phyloP scores from a whole-genome alignment of 2,888 invertebrate species.

The Syritta pipiens region DNA sequence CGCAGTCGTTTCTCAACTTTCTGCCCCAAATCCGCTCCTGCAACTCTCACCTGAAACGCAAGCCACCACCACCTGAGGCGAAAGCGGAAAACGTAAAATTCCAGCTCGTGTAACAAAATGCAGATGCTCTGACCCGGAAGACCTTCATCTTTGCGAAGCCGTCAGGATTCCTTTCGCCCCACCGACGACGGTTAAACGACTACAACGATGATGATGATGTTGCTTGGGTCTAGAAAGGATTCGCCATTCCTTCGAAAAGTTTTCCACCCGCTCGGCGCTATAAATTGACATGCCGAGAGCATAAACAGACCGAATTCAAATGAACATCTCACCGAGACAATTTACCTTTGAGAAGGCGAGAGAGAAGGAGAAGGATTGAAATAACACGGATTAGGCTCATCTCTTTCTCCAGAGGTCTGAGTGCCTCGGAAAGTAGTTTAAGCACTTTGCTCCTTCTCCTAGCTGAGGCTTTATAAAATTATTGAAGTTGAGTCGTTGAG shows the following conservation, averaged over 20 bases:
- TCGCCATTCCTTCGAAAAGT: slow-evolving; percentile 6
- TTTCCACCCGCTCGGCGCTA: not conserved
- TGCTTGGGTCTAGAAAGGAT: slow-evolving; percentile 15
- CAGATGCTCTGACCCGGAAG: slow-evolving; percentile 10
- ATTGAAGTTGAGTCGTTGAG: slow-evolving; percentile 14
- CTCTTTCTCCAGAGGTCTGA: no score
- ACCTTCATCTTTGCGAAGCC: slow-evolving; percentile 13
- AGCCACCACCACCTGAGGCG: not conserved
- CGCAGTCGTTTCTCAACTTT: not conserved
- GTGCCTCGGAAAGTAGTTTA: not conserved
- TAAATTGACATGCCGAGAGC: slow-evolving; percentile 38
- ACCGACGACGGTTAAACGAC: slow-evolving; percentile 1
- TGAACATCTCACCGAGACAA: slow-evolving; percentile 28
- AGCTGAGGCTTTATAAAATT: slow-evolving; percentile 20
- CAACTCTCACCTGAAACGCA: no score
- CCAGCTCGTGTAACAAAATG: slow-evolving; percentile 21
- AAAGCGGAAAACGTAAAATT: not conserved
- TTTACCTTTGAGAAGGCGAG: no score
- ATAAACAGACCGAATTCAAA: slow-evolving; percentile 34
- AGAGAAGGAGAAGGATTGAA: slow-evolving; percentile 39
- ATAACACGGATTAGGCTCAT: slow-evolving; percentile 38
- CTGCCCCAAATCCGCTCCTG: not conserved
- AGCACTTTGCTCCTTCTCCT: slow-evolving; percentile 14
- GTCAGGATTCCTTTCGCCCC: slow-evolving; percentile 1
- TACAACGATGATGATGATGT: slow-evolving; percentile 25